Evolutionary conservation across 2,888 invertebrate genomes (phyloP).

Genomic region (Cryptus viduatorius): DNA sequence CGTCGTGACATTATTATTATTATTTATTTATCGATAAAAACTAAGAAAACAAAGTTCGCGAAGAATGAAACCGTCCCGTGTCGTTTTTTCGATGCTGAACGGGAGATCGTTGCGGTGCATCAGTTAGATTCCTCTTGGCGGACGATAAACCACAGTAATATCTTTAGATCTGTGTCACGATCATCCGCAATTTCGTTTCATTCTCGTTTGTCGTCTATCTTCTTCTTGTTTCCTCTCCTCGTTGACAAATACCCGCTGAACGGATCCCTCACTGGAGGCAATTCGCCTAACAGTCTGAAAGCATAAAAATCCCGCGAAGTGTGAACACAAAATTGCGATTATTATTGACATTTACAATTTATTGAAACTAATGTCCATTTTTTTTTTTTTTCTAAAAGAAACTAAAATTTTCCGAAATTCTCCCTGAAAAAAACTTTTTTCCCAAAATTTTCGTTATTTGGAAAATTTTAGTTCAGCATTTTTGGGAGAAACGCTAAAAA

Average conservation of each 20-base stretch:
- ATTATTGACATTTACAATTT: not conserved
- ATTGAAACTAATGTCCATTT: not conserved
- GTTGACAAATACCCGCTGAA: constrained; percentile 4
- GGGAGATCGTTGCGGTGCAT: constrained; percentile 49
- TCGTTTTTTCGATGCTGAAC: constrained; percentile 56
- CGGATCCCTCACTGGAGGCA: not conserved
- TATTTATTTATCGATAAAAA: constrained; percentile 7
- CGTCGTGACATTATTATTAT: constrained; percentile 81
- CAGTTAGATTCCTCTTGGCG: constrained; percentile 44
- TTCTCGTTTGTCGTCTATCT: constrained; percentile 61
- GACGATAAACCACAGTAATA: constrained; percentile 44
- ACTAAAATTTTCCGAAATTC: too few relatives aligned
- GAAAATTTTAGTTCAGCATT: too few relatives aligned
- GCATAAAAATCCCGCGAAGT: not conserved
- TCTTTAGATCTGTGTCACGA: constrained; percentile 68
- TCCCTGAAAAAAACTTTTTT: too few relatives aligned
- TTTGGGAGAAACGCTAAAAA: too few relatives aligned
- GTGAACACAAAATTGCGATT: not conserved
- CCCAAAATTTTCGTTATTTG: too few relatives aligned
- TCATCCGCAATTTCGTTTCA: constrained; percentile 71
- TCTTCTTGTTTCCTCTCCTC: constrained; percentile 45
- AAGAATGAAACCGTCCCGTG: constrained; percentile 55
- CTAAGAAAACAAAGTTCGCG: constrained; percentile 39
- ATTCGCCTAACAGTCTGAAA: not conserved
- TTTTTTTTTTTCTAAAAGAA: too few relatives aligned